Evolutionary conservation across 1,140 invertebrate genomes (phyloP).

Genomic region (Aphelinus certus): DNA sequence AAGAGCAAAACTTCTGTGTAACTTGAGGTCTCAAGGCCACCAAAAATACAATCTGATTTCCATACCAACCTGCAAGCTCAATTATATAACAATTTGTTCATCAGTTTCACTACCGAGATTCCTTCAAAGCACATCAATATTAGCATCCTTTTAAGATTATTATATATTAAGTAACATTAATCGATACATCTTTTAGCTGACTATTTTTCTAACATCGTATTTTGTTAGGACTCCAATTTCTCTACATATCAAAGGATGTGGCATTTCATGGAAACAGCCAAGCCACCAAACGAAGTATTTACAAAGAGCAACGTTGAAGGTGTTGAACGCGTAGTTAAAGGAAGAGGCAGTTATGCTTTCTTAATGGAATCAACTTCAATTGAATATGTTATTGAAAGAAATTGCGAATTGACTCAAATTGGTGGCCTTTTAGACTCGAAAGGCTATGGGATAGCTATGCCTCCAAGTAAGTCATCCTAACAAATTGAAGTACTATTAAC

Average conservation of each 20-base stretch:
- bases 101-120: too few species aligned
- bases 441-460: slow-evolving; percentile 93
- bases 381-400: slow-evolving; percentile 90
- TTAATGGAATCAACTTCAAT: slow-evolving; percentile 94
- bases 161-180: too few species aligned
- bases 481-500: too few species aligned
- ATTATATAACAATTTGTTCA: too few species aligned
- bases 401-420: slow-evolving; percentile 90
- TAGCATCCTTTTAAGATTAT: too few species aligned
- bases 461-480: slow-evolving; percentile 76
- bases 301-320: slow-evolving; percentile 86
- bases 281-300: slow-evolving; percentile 79
- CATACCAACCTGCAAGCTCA: too few species aligned
- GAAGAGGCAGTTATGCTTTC: slow-evolving; percentile 89
- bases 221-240: slow-evolving; percentile 86
- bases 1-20: too few species aligned
- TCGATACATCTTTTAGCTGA: too few species aligned
- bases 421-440: slow-evolving; percentile 91
- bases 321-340: slow-evolving; percentile 84
- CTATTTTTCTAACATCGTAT: too few species aligned
- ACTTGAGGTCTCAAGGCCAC: too few species aligned
- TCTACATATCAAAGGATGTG: slow-evolving; percentile 93
- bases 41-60: too few species aligned
- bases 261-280: slow-evolving; percentile 90
- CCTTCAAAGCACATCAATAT: too few species aligned